Evolutionary conservation across 2,113 vertebrate genomes (phyloP), one percentile per base, ranked within the genome.

Genomic region (Passerina amoena): DNA sequence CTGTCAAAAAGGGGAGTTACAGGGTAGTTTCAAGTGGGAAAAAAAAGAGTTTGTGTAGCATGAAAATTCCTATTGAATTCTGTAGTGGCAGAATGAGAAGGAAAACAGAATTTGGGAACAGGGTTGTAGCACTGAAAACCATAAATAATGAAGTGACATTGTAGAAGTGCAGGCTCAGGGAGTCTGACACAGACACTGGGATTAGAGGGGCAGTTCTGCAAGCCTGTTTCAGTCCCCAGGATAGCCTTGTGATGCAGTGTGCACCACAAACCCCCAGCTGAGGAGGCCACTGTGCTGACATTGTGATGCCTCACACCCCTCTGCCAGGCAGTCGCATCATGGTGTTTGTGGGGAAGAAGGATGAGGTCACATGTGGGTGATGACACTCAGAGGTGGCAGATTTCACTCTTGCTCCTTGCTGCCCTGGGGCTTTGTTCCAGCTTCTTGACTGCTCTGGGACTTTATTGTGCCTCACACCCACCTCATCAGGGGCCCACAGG

Each of bases 281-380:
- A 86, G 57, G 40, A 80, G 28, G 33, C 24, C 31, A 57, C 30
- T 17, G 22, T 37, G 40, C 25, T 30, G 33, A 30, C 8, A 37
- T 5, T 0, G 0, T 16, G 23, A 31, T 17, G 5, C 18, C 75
- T 70, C 23, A 23, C 8, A n/a, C 0, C 5, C 21, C 9, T 91
- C 56, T 66, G 14, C 24, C 11, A 56, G 17, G 33, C 47, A 70
- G 16, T 1, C 23, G 38, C 22, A 14, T 4, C 0, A 0, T 1
- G 0, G 9, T 8, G 8, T 23, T 40, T 31, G 25, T 53, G 19
- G 44, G 53, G 54, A 45, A 78, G 25, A 21, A 73, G 30, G 40
- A 14, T 20, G 50, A 53, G 28, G 9, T 21, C 54, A 56, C 8
- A 20, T 33, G n/a, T 1, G 2, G 15, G 13, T 0, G 6, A 56